Percentiles rank a stretch among this genome's conserved stretches.
Evolutionary conservation across 2,888 invertebrate genomes (phyloP).

Genomic region (Lasius platythorax): DNA sequence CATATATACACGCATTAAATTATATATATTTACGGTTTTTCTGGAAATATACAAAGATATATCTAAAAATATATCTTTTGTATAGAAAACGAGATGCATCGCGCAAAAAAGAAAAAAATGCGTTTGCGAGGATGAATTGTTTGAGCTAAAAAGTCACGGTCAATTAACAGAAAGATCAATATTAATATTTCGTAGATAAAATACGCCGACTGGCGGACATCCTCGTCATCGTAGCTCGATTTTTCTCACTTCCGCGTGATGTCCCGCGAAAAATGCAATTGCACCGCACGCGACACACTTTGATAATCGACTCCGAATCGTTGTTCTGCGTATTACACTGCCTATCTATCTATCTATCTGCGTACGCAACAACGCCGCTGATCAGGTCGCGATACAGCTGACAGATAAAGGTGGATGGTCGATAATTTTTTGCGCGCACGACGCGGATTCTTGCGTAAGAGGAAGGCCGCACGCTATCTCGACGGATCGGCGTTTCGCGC

Average conservation of each 20-base stretch:
- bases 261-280: slow-evolving; percentile 49
- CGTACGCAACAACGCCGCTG: slow-evolving; percentile 57
- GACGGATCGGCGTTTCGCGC: slow-evolving; percentile 81
- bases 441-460: slow-evolving; percentile 70
- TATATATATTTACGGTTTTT: neutral
- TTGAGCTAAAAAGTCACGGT: neutral
- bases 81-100: neutral
- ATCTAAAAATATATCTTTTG: neutral
- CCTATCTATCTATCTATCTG: neutral
- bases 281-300: slow-evolving; percentile 34
- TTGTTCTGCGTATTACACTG: slow-evolving; percentile 13
- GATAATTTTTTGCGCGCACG: slow-evolving; percentile 65
- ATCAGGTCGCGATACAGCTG: slow-evolving; percentile 63
- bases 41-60: neutral
- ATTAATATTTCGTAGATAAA: slow-evolving; percentile 53
- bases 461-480: slow-evolving; percentile 74
- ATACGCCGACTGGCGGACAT: slow-evolving; percentile 8
- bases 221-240: slow-evolving; percentile 42
- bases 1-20: neutral
- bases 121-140: neutral
- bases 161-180: neutral
- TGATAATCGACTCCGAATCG: slow-evolving; percentile 51
- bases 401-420: slow-evolving; percentile 64
- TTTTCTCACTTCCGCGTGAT: slow-evolving; percentile 58
- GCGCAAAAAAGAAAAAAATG: neutral